Evolutionary conservation across 2,113 vertebrate species (phyloP), one percentile per base, ranked within the genome.

Genomic region (Propithecus coquereli): DNA sequence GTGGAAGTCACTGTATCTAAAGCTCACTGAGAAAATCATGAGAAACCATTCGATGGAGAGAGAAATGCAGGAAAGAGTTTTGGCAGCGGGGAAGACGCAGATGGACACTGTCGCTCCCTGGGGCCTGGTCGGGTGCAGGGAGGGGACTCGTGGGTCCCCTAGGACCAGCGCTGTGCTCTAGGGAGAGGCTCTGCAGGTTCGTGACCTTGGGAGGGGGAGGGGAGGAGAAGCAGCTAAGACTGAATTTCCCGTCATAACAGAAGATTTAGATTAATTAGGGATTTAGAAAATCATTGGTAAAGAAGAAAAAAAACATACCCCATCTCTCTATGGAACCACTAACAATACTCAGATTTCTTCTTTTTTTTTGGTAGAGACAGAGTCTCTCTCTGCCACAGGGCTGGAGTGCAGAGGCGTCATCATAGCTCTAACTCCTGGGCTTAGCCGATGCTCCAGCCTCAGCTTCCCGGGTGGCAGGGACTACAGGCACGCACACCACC

Each of bases 1-100:
- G 45, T n/a, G 52, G 18, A 2, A 14, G 2, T 7, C 3, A 27
- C 13, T 1, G 8, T 40, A 20, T 3, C 30, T 6, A 37, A 47
- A 3, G 14, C 87, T 90, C 61, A 5, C 6, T 8, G 4, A 63
- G 71, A 47, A 17, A 20, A 12, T 10, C 11, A 0, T 6, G 8
- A 11, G 32, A 18, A 34, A 30, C 54, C 4, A 17, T 30, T 6
- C 5, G 43, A 7, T 18, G 32, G 73, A 52, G 43, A 43, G 30
- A 37, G 32, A 50, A 10, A n/a, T 5, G 2, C 43, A 73, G 71
- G 17, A 6, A 54, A 54, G 18, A 22, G 25, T 43, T 18, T 23
- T n/a, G 12, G 3, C 43, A 61, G 45, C 30, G 11, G 59, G 20
- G 61, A 34, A 47, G 52, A 37, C 17, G 10, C 22, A 16, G 52